These are phyloP conservation scores for Anticlea derivata DNA, from an alignment of 2,888 invertebrate species.

Conservation along the genomic window DNA sequence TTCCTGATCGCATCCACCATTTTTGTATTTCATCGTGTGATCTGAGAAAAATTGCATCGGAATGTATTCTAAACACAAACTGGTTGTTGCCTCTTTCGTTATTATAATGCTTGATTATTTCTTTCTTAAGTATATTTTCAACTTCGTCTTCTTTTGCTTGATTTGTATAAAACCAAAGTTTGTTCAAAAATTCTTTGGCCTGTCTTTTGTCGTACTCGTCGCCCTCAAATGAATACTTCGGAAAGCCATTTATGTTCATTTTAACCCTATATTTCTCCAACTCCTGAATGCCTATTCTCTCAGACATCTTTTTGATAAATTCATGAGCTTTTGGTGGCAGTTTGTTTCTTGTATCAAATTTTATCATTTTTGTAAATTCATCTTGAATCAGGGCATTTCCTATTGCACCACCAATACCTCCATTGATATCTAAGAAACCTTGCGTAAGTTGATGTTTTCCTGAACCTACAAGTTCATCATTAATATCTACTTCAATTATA, in stretches of 20 bases:
- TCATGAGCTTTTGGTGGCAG: constrained; percentile 38
- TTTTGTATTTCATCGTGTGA: constrained; percentile 54
- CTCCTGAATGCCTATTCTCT: constrained; percentile 2
- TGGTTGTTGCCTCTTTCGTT: constrained; percentile 38
- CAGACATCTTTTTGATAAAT: constrained; percentile 35
- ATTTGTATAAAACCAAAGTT: constrained; percentile 52
- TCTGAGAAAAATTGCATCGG: constrained; percentile 50
- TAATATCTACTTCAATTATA: constrained; percentile 35
- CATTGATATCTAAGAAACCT: constrained; percentile 40
- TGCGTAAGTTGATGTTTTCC: constrained; percentile 35
- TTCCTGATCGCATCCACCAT: constrained; percentile 49
- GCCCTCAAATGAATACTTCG: constrained; percentile 42
- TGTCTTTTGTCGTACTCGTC: constrained; percentile 41
- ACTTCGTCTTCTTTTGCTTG: constrained; percentile 49
- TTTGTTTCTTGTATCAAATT: constrained; percentile 36
- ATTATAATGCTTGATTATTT: constrained; percentile 44
- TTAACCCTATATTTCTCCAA: constrained; percentile 37
- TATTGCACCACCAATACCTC: constrained; percentile 49
- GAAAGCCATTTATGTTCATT: constrained; percentile 43
- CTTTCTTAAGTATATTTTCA: constrained; percentile 43
- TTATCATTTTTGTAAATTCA: constrained; percentile 34
- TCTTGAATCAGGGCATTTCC: constrained; percentile 46
- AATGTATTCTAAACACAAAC: constrained; percentile 44
- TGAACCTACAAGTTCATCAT: constrained; percentile 37
- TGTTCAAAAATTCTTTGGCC: constrained; percentile 45